These are phyloP conservation scores for Merops nubicus DNA, from an alignment of 2,113 vertebrate species.

Conservation along the genomic window DNA sequence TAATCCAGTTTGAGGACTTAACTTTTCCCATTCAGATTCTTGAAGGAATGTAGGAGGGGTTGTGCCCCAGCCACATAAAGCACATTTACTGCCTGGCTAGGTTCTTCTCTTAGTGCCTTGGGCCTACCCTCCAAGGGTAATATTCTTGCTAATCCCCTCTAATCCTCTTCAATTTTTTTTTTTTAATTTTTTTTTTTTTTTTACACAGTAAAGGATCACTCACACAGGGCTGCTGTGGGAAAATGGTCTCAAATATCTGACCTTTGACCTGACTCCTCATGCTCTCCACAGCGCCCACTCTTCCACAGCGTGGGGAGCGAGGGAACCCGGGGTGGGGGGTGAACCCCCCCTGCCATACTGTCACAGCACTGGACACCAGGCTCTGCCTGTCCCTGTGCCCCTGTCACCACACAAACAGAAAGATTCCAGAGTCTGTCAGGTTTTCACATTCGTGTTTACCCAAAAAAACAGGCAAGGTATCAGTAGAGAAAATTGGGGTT, in stretches of 20 bases:
- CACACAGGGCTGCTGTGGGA: constrained; percentile 78
- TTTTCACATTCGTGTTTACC: not conserved
- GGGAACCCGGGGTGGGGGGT: no score
- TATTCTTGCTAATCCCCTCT: constrained; percentile 83
- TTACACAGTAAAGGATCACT: constrained; percentile 79
- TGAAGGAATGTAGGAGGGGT: constrained; percentile 82
- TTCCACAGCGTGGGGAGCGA: no score
- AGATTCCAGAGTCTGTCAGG: not conserved
- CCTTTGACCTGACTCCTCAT: constrained; percentile 85
- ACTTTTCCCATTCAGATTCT: constrained; percentile 82
- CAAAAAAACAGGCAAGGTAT: not conserved
- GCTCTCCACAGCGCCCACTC: constrained; percentile 35
- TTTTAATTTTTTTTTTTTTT: constrained; percentile 52
- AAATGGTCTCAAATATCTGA: constrained; percentile 86
- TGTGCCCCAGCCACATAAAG: constrained; percentile 82
- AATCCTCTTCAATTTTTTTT: constrained; percentile 76
- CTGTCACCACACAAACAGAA: not conserved
- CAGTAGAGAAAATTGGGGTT: not conserved
- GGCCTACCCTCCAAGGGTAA: constrained; percentile 76
- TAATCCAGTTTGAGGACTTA: constrained; percentile 84
- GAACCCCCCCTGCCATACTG: not conserved
- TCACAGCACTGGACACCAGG: not conserved
- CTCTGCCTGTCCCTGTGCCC: not conserved
- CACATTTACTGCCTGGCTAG: constrained; percentile 85
- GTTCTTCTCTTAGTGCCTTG: constrained; percentile 74